These are phyloP conservation scores for Drosophila orosa DNA, from an alignment of 1,140 invertebrate genomes.

Conservation along the genomic window DNA sequence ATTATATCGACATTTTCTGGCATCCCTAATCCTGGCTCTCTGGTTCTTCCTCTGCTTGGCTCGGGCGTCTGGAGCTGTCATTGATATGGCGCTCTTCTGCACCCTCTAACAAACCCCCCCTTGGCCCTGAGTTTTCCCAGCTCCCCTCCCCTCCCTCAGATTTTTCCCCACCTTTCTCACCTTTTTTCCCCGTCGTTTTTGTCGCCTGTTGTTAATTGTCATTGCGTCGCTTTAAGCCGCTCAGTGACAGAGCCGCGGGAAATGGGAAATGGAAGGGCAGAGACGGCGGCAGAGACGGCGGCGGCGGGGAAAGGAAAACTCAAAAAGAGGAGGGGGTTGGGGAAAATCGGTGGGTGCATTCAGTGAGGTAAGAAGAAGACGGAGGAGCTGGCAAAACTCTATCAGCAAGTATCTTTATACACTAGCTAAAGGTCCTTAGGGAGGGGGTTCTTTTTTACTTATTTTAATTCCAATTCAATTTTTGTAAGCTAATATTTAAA, in stretches of 20 bases:
- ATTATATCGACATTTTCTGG: neutral
- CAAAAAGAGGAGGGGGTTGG: neutral
- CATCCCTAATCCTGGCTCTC: slow-evolving; percentile 19
- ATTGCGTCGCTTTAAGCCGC: slow-evolving; percentile 77
- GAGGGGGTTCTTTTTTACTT: neutral
- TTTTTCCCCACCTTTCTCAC: slow-evolving; percentile 6
- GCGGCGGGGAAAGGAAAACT: slow-evolving; percentile 4
- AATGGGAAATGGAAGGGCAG: slow-evolving; percentile 18
- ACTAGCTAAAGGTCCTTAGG: neutral
- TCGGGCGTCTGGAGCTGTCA: slow-evolving; percentile 51
- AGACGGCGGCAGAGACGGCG: neutral
- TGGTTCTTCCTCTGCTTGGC: neutral
- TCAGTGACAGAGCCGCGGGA: slow-evolving; percentile 45
- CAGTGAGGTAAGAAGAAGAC: slow-evolving; percentile 20
- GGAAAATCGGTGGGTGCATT: slow-evolving; percentile 5
- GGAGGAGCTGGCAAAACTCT: slow-evolving; percentile 24
- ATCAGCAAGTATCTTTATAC: slow-evolving; percentile 17
- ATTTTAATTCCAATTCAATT: too few relatives aligned
- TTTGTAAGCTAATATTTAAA: neutral
- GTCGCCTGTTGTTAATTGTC: slow-evolving; percentile 79
- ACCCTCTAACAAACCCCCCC: slow-evolving; percentile 13
- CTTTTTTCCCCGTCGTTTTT: slow-evolving; percentile 52
- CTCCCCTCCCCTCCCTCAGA: neutral
- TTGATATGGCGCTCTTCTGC: slow-evolving; percentile 63
- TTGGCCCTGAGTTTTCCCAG: neutral